These are phyloP conservation scores for Tapirus terrestris DNA, from an alignment of 2,113 vertebrate species.

Conservation along the genomic window DNA sequence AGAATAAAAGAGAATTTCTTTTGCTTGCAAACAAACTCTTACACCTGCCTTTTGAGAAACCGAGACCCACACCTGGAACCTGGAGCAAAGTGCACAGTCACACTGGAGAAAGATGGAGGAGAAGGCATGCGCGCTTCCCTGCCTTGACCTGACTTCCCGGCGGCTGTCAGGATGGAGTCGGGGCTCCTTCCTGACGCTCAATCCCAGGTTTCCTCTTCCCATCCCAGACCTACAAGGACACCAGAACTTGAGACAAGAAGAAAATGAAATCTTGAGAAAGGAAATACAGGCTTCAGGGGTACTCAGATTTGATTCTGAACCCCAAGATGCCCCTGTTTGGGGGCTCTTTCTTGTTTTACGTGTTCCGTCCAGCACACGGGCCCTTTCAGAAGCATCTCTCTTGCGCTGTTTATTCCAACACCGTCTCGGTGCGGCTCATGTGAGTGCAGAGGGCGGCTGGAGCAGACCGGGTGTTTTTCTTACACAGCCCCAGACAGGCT, in stretches of 20 bases:
- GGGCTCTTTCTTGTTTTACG: neutral
- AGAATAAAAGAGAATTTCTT: neutral
- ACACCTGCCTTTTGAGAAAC: neutral
- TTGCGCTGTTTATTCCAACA: neutral
- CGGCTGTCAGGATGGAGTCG: neutral
- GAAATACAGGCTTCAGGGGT: neutral
- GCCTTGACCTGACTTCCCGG: too few species aligned
- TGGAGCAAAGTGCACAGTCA: neutral
- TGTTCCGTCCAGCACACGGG: accelerated
- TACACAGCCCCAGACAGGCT: neutral
- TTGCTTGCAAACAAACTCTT: neutral
- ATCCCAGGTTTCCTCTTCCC: neutral
- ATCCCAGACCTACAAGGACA: neutral
- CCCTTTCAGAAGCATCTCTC: neutral
- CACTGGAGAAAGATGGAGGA: neutral
- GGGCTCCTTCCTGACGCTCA: neutral
- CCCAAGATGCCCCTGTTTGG: neutral
- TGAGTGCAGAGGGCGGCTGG: accelerated
- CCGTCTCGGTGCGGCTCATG: neutral
- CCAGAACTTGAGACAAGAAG: neutral
- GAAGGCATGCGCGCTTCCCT: accelerated
- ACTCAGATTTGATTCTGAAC: neutral
- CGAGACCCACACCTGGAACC: neutral
- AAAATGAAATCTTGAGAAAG: neutral
- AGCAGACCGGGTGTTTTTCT: neutral